Conservation (phyloP, 2,797 vertebrate species). For the Synanceia verrucosa region DNA sequence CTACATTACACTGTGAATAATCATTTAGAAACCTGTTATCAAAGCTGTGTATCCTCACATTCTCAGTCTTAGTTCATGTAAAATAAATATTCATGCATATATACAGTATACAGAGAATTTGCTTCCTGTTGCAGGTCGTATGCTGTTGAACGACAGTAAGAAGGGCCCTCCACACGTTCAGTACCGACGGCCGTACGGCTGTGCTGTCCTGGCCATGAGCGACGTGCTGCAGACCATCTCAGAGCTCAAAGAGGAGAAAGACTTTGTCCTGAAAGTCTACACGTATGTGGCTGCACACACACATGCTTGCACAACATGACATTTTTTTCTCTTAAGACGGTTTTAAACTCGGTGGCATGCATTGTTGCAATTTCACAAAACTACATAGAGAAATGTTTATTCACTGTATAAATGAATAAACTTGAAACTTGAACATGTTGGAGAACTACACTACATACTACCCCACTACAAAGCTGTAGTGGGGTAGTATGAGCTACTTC, state of each 20-base stretch:
- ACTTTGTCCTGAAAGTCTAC: conserved; percentile 97
- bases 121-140: conserved; percentile 83
- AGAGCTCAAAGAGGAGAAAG: conserved; percentile 94
- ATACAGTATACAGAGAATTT: neutral
- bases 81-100: neutral
- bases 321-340: too few species aligned
- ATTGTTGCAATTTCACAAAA: too few species aligned
- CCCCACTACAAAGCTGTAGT: too few species aligned
- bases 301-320: neutral
- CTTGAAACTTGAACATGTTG: too few species aligned
- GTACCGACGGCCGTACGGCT: conserved; percentile 94
- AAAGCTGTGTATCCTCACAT: neutral
- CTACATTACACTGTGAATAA: neutral
- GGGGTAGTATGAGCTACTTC: too few species aligned
- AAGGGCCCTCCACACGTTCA: conserved; percentile 92
- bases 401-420: too few species aligned
- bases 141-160: conserved; percentile 94
- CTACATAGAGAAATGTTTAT: too few species aligned
- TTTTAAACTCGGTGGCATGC: too few species aligned
- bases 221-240: conserved; percentile 93
- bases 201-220: conserved; percentile 90
- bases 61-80: neutral
- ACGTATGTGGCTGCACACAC: conserved; percentile 82
- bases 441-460: too few species aligned
- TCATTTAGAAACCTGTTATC: neutral